A percentile compares a stretch with the other conserved stretches of the same genome.
Conservation (phyloP, 2,797 vertebrate genomes). For the Premnoplex brunnescens region DNA sequence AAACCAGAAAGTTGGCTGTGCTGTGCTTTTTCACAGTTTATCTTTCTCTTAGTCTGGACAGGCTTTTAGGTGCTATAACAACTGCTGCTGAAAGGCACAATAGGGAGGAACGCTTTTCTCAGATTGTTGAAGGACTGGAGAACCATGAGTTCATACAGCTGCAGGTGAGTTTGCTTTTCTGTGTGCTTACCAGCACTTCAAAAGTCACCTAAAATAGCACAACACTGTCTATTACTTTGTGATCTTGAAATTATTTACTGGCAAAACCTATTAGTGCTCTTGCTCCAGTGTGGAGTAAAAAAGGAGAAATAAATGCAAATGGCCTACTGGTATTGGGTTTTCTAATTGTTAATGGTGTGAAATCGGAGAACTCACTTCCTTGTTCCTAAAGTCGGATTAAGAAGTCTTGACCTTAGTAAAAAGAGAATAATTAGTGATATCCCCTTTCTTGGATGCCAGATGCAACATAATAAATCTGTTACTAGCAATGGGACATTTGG, state of each 20-base stretch:
- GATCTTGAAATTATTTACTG: not conserved
- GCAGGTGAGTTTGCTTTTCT: constrained; percentile 81
- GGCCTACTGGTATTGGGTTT: not conserved
- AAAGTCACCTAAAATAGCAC: not conserved
- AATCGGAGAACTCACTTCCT: not conserved
- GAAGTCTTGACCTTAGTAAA: not conserved
- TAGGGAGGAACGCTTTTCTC: constrained; percentile 91
- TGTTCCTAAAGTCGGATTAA: not conserved
- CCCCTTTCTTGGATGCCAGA: not conserved
- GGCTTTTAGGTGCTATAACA: constrained; percentile 94
- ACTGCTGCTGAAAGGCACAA: constrained; percentile 92
- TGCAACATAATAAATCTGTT: not conserved
- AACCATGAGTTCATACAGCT: constrained; percentile 94
- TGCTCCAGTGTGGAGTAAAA: not conserved
- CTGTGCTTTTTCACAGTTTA: not conserved
- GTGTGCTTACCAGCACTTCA: not conserved
- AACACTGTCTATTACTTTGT: not conserved
- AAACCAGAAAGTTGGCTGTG: not conserved
- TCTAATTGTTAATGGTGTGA: not conserved
- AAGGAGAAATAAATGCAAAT: not conserved
- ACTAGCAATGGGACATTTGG: not conserved
- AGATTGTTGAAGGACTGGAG: constrained; percentile 94
- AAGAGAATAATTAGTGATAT: not conserved
- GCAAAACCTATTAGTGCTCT: rapidly evolving
- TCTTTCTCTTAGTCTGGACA: constrained; percentile 84